A percentile compares a stretch with the other conserved stretches of the same genome.
These are phyloP conservation scores for Alethe diademata DNA, from an alignment of 2,113 vertebrate species.

Conservation along the genomic window DNA sequence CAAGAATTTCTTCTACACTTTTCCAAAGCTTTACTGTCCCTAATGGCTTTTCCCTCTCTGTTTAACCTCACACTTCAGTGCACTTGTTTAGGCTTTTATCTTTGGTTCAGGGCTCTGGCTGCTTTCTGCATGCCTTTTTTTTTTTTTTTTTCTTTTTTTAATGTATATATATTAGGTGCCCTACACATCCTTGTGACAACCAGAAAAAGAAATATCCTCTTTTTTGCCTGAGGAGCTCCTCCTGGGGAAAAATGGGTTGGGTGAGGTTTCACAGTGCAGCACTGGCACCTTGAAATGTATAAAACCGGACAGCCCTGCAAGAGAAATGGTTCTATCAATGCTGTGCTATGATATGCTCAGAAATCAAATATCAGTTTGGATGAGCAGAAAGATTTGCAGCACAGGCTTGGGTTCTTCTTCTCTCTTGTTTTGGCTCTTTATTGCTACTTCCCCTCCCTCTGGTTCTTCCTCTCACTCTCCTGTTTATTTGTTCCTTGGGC, in stretches of 20 bases:
- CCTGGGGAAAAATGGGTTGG: neutral
- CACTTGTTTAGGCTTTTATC: slow-evolving; percentile 14
- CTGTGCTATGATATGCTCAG: neutral
- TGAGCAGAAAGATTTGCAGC: neutral
- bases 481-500: neutral
- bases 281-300: neutral
- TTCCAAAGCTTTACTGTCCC: neutral
- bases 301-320: neutral
- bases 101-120: neutral
- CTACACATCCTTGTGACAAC: neutral
- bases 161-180: neutral
- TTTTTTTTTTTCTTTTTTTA: neutral
- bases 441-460: neutral
- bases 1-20: neutral
- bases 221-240: neutral
- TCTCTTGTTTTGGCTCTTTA: neutral
- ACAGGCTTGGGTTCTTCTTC: neutral
- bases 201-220: neutral
- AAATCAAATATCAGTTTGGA: neutral
- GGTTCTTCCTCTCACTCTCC: neutral
- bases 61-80: slow-evolving; percentile 49
- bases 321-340: neutral
- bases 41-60: slow-evolving; percentile 23
- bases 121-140: neutral
- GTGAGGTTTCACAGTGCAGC: neutral